Base-by-base conservation (phyloP, 1,140 invertebrate species). In the Ceratina australensis region DNA sequence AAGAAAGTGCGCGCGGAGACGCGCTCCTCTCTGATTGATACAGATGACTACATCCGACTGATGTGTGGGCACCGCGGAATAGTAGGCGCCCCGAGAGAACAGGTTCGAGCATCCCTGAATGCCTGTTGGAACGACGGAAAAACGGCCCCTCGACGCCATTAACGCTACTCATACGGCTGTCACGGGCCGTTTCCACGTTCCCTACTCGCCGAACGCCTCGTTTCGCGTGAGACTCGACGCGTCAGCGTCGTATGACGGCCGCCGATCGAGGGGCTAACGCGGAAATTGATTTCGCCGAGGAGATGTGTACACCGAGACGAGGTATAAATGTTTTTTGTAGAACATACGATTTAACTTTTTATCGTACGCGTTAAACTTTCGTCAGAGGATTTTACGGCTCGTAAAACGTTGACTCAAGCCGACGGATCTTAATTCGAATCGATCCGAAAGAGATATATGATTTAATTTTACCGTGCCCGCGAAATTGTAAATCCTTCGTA, bases 1-100 rank as follows among this genome's bases (percentile, higher is more conserved):
- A 87, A 84, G 87, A 89, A 88, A 89, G 84, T 87, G 85, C 85
- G 85, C 85, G 60, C 42, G 84, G 60, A 52, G 61, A 52, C 28
- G 54, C 56, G 52, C 56, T 56, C 22, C 68, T 81, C 65, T 71
- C 80, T 87, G 89, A 89, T 89, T 90, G 88, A 90, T 88, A 87
- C 84, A 88, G 87, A 91, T 86, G 88, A 90, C 84, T 89, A 86
- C 84, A 88, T 89, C 78, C 79, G 80, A 86, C 54, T 83, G 85
- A 89, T 78, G 82, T 72, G 80, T 79, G 69, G 71, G 57, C 56
- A 42, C 68, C 57, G 67, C 71, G 68, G 73, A 83, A n/a, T n/a
- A 81, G 78, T 78, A 80, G 79, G 66, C 74, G 64, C 26, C 80
- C 80, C 59, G n/a, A n/a, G 80, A 80, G 83, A 90, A 90, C 89